Percentiles rank a stretch among this genome's conserved stretches.
These are phyloP conservation scores for Adelognathus sp. DNA, from an alignment of 2,888 invertebrate species.

Conservation along the genomic window DNA sequence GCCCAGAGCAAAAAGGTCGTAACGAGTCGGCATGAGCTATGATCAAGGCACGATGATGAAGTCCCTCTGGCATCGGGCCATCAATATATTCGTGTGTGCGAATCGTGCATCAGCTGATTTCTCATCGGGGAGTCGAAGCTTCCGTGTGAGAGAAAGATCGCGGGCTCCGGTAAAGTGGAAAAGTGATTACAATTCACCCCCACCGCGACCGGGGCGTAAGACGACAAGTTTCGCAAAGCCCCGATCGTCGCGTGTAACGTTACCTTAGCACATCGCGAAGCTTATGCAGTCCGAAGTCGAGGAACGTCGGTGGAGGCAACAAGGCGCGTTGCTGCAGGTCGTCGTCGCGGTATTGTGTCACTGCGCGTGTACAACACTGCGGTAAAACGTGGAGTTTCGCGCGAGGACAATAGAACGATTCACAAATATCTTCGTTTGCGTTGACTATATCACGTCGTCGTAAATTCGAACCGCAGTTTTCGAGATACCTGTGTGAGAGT, in stretches of 20 bases:
- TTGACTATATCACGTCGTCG: too few species aligned
- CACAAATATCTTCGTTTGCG: too few species aligned
- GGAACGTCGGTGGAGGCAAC: not conserved
- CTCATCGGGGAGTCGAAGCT: not conserved
- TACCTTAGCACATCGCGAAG: too few species aligned
- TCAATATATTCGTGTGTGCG: not conserved
- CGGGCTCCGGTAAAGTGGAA: not conserved
- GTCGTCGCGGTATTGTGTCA: not conserved
- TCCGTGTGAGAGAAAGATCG: not conserved
- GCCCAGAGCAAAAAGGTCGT: too few species aligned
- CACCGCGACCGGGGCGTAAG: not conserved
- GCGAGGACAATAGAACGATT: too few species aligned
- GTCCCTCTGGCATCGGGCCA: too few species aligned
- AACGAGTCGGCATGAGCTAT: too few species aligned
- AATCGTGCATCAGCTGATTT: constrained; percentile 14
- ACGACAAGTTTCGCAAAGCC: not conserved
- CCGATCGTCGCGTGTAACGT: too few species aligned
- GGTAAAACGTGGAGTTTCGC: too few species aligned
- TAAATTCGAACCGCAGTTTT: too few species aligned
- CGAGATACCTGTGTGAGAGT: too few species aligned
- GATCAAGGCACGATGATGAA: too few species aligned
- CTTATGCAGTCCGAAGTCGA: constrained; percentile 32
- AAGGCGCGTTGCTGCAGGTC: not conserved
- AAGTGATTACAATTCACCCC: not conserved
- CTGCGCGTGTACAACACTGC: not conserved